Percentiles rank a stretch among this genome's conserved stretches.
These are phyloP conservation scores for Oreonectes daqikongensis DNA, from an alignment of 2,797 vertebrate genomes.

Conservation along the genomic window DNA sequence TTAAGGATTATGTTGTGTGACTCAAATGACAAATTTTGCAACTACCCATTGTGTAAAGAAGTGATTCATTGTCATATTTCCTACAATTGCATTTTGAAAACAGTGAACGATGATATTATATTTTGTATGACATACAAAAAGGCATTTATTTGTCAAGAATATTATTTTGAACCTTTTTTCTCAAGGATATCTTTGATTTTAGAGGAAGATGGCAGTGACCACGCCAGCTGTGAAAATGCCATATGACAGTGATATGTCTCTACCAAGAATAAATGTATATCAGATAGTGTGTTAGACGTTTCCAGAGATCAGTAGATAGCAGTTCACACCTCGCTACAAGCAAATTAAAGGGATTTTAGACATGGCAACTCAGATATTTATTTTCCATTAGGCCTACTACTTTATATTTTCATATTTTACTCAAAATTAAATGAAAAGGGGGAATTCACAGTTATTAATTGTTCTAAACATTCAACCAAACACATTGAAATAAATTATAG, in stretches of 20 bases:
- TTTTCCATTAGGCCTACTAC: no score
- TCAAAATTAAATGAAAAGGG: no score
- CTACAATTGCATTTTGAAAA: conserved; percentile 17
- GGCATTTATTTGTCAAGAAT: neutral
- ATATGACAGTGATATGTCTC: neutral
- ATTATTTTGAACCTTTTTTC: neutral
- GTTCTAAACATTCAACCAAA: no score
- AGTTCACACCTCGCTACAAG: no score
- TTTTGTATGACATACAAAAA: neutral
- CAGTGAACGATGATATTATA: no score
- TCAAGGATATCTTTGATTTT: neutral
- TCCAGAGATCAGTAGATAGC: no score
- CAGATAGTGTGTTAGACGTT: neutral
- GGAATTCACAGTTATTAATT: no score
- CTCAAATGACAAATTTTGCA: neutral
- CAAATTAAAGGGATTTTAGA: no score
- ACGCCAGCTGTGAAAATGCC: neutral
- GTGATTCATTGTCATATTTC: neutral
- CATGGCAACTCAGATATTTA: no score
- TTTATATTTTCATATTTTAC: no score
- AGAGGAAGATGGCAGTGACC: neutral
- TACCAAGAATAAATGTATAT: neutral
- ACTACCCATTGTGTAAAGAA: neutral
- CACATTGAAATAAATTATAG: no score
- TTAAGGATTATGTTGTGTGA: neutral